Percentiles rank a stretch among this genome's conserved stretches.
phyloP scores from a whole-genome alignment of 2,113 vertebrate species.

The Pteronura brasiliensis region DNA sequence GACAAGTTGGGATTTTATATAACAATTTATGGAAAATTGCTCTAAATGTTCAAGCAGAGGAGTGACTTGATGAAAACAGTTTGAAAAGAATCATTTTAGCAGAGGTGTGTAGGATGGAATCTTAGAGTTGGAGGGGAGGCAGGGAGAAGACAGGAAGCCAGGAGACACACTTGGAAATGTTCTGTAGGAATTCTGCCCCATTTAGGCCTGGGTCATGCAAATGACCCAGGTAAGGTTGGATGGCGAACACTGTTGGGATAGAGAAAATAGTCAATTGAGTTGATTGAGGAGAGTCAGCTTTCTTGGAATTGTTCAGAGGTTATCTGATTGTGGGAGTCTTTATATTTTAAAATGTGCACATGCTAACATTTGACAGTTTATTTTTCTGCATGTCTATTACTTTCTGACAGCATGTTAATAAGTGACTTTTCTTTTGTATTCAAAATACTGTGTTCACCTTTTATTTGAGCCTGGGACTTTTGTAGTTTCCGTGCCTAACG shows the following conservation, averaged over 20 bases:
- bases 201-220: neutral
- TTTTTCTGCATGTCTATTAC: slow-evolving; percentile 49
- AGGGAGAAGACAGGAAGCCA: neutral
- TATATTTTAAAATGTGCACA: neutral
- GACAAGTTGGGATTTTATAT: slow-evolving; percentile 10
- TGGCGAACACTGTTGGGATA: neutral
- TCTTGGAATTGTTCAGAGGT: neutral
- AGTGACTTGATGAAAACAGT: slow-evolving; percentile 26
- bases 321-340: neutral
- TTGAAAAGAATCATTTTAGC: slow-evolving; percentile 11
- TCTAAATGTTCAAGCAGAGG: slow-evolving; percentile 25
- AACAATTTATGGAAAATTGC: neutral
- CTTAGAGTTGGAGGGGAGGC: neutral
- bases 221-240: neutral
- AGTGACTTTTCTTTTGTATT: slow-evolving; percentile 28
- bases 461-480: neutral
- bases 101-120: neutral
- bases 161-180: neutral
- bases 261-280: neutral
- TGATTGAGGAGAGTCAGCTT: neutral
- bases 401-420: slow-evolving; percentile 24
- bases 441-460: neutral
- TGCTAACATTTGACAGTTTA: neutral
- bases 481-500: slow-evolving; percentile 4
- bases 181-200: neutral